Base-by-base conservation (phyloP, 2,797 vertebrate genomes). In the Coregonus suidteri region DNA sequence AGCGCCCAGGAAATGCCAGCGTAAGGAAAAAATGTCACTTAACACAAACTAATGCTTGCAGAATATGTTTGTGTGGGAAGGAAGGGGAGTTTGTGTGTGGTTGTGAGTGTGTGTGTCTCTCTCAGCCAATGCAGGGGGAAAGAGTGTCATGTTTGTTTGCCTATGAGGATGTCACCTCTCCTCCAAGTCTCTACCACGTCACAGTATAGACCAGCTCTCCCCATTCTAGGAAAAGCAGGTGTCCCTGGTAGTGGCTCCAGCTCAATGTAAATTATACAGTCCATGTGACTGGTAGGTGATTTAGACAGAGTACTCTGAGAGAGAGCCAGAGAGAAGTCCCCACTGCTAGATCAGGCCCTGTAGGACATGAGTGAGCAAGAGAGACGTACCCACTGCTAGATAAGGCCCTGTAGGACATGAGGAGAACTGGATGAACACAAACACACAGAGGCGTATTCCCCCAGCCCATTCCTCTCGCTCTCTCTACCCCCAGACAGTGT, bases 401-500 rank as follows among this genome's bases (percentile, higher is more conserved):
- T 25, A 25, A 25, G 25, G 25, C 25, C 25, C 25, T 25, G 25
- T 25, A 25, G 25, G 25, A 25, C 25, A 25, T 25, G 25, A 25
- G 25, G 62, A 9, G 62, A 9, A 9, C 15, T 25, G 56, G 56
- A 62, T 62, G 18, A 20, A 20, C 18, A 18, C 56, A 20, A 20
- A 59, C 56, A 59, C 3, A 62, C n/a, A 62, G n/a, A 66, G 64
- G 64, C 11, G 25, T 66, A 6, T 66, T 15, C 64, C 64, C 64
- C 25, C 68, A n/a, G 35, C 47, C 37, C 18, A 9, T 51, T 25
- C 35, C 69, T 52, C 30, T 31, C 66, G 9, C 25, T 15, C 65
- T 67, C 65, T 67, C 65, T 67, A 14, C 34, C 66, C 30, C 6
- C 11, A 4, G 30, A 31, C 30, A 30, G 65, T 89, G 84, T 77